A percentile compares a stretch with the other conserved stretches of the same genome.
Evolutionary conservation across 2,888 invertebrate species (phyloP).

Genomic region (Augochlorella aurata): DNA sequence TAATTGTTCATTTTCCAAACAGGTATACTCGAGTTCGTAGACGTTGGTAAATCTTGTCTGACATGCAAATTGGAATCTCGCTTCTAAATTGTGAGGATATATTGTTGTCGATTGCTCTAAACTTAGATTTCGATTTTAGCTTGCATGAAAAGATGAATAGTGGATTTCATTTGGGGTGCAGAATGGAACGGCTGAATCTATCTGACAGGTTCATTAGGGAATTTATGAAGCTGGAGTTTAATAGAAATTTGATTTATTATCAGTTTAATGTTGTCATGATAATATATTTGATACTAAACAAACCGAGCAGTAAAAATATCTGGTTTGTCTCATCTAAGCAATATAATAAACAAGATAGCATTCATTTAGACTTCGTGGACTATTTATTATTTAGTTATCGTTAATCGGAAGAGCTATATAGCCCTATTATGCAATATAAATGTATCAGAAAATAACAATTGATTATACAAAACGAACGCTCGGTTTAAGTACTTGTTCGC

Average conservation of each 20-base stretch:
- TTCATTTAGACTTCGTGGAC: too few relatives aligned
- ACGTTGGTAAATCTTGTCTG: not conserved
- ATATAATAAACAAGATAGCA: too few relatives aligned
- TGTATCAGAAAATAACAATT: too few relatives aligned
- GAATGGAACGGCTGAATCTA: not conserved
- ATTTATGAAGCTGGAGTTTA: not conserved
- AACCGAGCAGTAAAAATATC: too few relatives aligned
- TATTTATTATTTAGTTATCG: too few relatives aligned
- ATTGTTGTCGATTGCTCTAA: not conserved
- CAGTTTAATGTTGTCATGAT: too few relatives aligned
- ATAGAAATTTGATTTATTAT: not conserved
- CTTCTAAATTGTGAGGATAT: not conserved
- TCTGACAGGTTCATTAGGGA: not conserved
- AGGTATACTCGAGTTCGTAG: not conserved
- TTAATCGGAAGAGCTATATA: too few relatives aligned
- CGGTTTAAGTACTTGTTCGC: too few relatives aligned
- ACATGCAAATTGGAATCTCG: not conserved
- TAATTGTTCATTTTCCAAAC: conserved; percentile 3
- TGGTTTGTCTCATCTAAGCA: too few relatives aligned
- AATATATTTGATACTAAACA: too few relatives aligned
- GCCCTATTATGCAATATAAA: too few relatives aligned
- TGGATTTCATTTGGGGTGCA: not conserved
- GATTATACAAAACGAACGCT: too few relatives aligned
- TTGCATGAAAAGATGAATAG: not conserved
- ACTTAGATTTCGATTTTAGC: not conserved